Base-by-base conservation (phyloP, 2,797 vertebrate species). In the Anguilla anguilla region DNA sequence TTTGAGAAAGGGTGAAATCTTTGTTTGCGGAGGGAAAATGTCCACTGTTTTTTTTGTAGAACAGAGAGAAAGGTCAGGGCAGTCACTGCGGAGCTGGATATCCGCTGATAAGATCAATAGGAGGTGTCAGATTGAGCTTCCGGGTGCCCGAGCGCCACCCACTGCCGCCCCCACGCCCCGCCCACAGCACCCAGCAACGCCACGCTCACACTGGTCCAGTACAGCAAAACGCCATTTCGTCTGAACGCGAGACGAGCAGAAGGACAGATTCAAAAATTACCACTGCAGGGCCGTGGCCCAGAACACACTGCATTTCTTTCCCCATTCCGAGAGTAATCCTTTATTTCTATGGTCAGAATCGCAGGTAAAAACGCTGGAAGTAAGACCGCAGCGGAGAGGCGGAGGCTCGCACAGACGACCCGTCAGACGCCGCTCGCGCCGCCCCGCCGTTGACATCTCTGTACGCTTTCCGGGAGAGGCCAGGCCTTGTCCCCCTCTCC, bases 21-120 rank as follows among this genome's bases (percentile, higher is more conserved):
- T 13, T 57, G 82, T 55, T 25, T 53, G 82, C 5, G 77, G 74
- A 46, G 86, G 61, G 19, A 35, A 43, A 28, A 46, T 31, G 11
- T 22, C 55, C 31, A 4, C 22, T 5, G 25, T 39, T 39, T 39
- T 86, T 49, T 59, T 55, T 39, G 46, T 5, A 35, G 61, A 69
- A 74, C 59, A 57, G 28, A 86, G 11, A 51, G 61, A 88, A 88
- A 88, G 88, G 88, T 86, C 85, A 88, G 6, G 0, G 46, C 77
- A 43, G 74, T 69, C 59, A 67, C 43, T 5, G 39, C 28, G 43
- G 22, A 31, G 53, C 55, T 2, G 46, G 77, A 86, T 31, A 35
- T 53, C 79, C 28, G 61, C 51, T 35, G 59, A 83, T 88, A 86
- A 17, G 17, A 82, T 79, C 77, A 46, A 83, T 74, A 15, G 28